Evolutionary conservation across 2,797 vertebrate species (phyloP).

Genomic region (Hypotaenidia okinawae): DNA sequence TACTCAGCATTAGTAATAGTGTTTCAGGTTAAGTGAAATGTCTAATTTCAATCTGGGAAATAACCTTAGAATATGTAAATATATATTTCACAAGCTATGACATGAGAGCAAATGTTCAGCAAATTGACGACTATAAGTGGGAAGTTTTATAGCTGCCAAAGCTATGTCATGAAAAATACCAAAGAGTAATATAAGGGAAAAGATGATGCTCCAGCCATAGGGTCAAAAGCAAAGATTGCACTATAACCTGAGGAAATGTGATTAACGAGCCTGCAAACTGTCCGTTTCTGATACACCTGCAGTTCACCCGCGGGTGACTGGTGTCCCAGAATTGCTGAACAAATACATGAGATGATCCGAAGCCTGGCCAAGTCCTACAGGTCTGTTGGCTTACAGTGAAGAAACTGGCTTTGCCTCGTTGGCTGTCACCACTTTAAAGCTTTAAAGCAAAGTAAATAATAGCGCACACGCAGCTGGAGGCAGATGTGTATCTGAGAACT

Average conservation of each 20-base stretch:
- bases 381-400: neutral
- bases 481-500: neutral
- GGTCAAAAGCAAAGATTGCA: conserved; percentile 52
- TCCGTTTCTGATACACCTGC: neutral
- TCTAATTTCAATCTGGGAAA: conserved; percentile 41
- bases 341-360: neutral
- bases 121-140: conserved; percentile 29
- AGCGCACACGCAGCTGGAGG: conserved; percentile 17
- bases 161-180: conserved; percentile 71
- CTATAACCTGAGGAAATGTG: conserved; percentile 23
- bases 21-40: conserved; percentile 61
- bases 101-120: conserved; percentile 8
- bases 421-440: neutral
- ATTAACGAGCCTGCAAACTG: neutral
- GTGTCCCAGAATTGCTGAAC: conserved; percentile 39
- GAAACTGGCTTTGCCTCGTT: neutral
- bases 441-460: conserved; percentile 23
- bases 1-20: neutral
- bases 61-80: conserved; percentile 42
- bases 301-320: neutral
- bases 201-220: conserved; percentile 23
- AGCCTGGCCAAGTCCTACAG: neutral
- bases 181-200: conserved; percentile 69
- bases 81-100: conserved; percentile 10
- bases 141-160: conserved; percentile 75